A percentile compares a stretch with the other conserved stretches of the same genome.
phyloP scores from a whole-genome alignment of 2,797 vertebrate genomes.

The Liparis tanakae region DNA sequence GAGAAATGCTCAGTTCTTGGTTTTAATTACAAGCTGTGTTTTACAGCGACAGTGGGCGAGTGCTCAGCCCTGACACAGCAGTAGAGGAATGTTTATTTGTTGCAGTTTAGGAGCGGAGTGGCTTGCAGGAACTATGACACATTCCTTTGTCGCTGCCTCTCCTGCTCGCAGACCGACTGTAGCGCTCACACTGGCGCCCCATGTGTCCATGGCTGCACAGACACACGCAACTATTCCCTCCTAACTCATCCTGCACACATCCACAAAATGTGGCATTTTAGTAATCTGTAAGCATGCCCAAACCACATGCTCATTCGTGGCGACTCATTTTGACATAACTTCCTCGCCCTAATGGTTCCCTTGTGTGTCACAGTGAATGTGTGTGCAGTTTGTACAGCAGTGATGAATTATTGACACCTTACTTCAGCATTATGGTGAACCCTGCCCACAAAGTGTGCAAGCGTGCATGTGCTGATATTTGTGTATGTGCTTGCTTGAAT shows the following conservation, averaged over 20 bases:
- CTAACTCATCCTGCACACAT: conserved; percentile 19
- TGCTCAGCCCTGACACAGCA: conserved; percentile 83
- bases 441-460: conserved; percentile 52
- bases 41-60: conserved; percentile 81
- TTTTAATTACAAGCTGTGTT: conserved; percentile 84
- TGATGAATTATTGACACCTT: conserved; percentile 55
- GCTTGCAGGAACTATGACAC: conserved; percentile 84
- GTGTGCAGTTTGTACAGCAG: conserved; percentile 31
- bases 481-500: conserved; percentile 22
- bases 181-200: conserved; percentile 47
- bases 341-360: conserved; percentile 45
- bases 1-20: conserved; percentile 76
- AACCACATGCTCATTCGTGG: conserved; percentile 36
- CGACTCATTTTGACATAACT: conserved; percentile 48
- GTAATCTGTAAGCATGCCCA: conserved; percentile 36
- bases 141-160: conserved; percentile 81
- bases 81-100: conserved; percentile 87
- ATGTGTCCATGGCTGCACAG: conserved; percentile 43
- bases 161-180: conserved; percentile 53
- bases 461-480: conserved; percentile 16
- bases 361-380: conserved; percentile 34
- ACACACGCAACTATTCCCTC: conserved; percentile 24
- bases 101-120: conserved; percentile 81
- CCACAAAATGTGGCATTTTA: conserved; percentile 50
- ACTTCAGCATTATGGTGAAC: conserved; percentile 47